Conservation (phyloP, 1,140 invertebrate species). For the Pseudoatta argentina region DNA sequence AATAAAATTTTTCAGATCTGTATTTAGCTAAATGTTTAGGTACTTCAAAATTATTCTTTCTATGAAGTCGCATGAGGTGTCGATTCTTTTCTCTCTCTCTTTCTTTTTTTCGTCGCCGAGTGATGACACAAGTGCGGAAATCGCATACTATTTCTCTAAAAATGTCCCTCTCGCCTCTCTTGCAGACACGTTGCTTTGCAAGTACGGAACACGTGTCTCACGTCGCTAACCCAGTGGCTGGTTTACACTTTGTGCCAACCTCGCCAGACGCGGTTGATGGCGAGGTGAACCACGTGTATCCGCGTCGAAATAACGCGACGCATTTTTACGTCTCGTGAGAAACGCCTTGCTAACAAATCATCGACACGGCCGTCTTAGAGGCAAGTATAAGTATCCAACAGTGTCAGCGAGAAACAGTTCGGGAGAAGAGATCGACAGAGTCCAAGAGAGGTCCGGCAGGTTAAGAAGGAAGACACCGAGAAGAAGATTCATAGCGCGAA, state of each 20-base stretch:
- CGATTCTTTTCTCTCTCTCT: neutral
- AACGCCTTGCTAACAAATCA: conserved; percentile 85
- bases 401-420: conserved; percentile 11
- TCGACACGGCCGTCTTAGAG: conserved; percentile 73
- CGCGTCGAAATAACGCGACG: conserved; percentile 41
- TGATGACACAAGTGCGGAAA: neutral
- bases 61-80: neutral
- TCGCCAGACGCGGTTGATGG: neutral
- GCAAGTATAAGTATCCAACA: neutral
- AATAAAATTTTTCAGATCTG: too few relatives aligned
- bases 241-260: conserved; percentile 19
- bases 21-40: too few relatives aligned
- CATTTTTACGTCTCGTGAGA: conserved; percentile 74
- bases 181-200: neutral
- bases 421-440: conserved; percentile 44
- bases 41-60: too few relatives aligned
- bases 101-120: neutral
- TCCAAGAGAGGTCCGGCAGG: neutral
- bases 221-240: conserved; percentile 18
- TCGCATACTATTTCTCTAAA: conserved; percentile 2
- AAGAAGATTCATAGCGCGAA: conserved; percentile 73
- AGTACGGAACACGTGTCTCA: conserved; percentile 64
- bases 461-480: conserved; percentile 34
- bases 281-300: neutral
- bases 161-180: neutral